Percentiles rank a stretch among this genome's conserved stretches.
Evolutionary conservation across 1,140 invertebrate species (phyloP).

Genomic region (Formica exsecta): DNA sequence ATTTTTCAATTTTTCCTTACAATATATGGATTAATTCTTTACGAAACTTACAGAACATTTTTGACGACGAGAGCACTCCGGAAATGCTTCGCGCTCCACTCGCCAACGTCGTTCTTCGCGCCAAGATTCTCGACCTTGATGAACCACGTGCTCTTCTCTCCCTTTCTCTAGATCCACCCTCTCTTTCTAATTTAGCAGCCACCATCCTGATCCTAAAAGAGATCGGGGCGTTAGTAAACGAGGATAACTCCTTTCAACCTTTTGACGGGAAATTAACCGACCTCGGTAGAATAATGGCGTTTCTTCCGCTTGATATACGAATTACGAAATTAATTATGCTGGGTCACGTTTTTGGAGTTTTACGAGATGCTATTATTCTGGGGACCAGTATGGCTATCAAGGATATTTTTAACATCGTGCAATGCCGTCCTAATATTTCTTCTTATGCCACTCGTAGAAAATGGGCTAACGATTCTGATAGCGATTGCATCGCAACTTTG

Average conservation of each 20-base stretch:
- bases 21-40: background rate
- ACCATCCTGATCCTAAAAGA: slow-evolving; percentile 96
- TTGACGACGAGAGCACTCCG: slow-evolving; percentile 88
- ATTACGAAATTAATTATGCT: slow-evolving; percentile 95
- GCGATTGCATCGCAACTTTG: slow-evolving; percentile 94
- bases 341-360: slow-evolving; percentile 94
- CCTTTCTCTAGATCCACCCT: slow-evolving; percentile 95
- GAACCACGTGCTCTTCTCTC: slow-evolving; percentile 94
- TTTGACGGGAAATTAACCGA: slow-evolving; percentile 96
- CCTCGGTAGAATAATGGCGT: slow-evolving; percentile 94
- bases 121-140: slow-evolving; percentile 95
- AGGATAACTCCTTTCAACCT: slow-evolving; percentile 85
- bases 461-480: slow-evolving; percentile 93
- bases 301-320: slow-evolving; percentile 93
- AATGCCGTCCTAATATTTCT: slow-evolving; percentile 87
- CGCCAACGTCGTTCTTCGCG: slow-evolving; percentile 92
- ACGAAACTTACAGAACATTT: slow-evolving; percentile 61
- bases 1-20: background rate
- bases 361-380: slow-evolving; percentile 95
- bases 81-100: slow-evolving; percentile 94
- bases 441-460: slow-evolving; percentile 92
- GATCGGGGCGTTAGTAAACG: slow-evolving; percentile 90
- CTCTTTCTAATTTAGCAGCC: slow-evolving; percentile 92
- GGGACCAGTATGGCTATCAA: slow-evolving; percentile 94
- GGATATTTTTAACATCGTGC: slow-evolving; percentile 91